Evolutionary conservation across 2,888 invertebrate genomes (phyloP).

Genomic region (Limnephilus lunatus): DNA sequence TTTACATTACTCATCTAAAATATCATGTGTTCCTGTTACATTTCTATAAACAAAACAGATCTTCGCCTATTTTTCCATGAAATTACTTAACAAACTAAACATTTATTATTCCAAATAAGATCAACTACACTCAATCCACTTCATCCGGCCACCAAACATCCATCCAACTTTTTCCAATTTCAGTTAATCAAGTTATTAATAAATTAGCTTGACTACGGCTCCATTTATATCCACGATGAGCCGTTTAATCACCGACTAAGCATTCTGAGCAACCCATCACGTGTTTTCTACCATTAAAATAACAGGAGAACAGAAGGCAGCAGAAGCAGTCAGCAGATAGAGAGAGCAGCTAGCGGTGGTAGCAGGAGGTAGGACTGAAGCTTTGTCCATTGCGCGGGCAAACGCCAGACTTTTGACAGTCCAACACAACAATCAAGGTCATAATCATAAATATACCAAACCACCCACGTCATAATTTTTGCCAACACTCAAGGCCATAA

Average conservation of each 20-base stretch:
- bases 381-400: too few relatives aligned
- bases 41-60: background rate
- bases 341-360: background rate
- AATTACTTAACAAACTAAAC: background rate
- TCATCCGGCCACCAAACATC: background rate
- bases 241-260: conserved; percentile 10
- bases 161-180: background rate
- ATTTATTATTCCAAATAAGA: background rate
- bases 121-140: background rate
- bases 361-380: background rate
- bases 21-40: background rate
- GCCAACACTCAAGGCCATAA: too few relatives aligned
- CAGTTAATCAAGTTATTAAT: conserved; percentile 2
- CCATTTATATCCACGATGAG: background rate
- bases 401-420: too few relatives aligned
- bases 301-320: background rate
- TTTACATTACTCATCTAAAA: too few relatives aligned
- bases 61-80: background rate
- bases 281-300: conserved; percentile 17
- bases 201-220: background rate
- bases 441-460: too few relatives aligned
- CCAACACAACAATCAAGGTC: too few relatives aligned
- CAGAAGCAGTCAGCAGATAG: background rate
- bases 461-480: too few relatives aligned
- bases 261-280: background rate